Percentiles rank a stretch among this genome's conserved stretches.
Evolutionary conservation across 2,113 vertebrate species (phyloP).

Genomic region (Neoarius graeffei): DNA sequence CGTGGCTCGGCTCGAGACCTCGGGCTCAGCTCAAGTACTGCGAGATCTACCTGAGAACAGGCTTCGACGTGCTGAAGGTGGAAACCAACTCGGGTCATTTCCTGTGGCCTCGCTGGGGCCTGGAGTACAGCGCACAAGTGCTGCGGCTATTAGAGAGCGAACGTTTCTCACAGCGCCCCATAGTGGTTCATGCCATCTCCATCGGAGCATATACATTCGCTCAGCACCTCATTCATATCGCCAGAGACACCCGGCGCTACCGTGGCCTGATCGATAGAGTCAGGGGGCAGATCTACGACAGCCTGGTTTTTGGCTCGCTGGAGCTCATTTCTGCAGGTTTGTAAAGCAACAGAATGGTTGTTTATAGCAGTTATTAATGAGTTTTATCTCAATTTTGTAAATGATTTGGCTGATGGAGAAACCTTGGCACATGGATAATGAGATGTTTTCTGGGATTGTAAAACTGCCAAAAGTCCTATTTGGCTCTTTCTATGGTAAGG

Average conservation of each 20-base stretch:
- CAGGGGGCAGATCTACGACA: conserved; percentile 75
- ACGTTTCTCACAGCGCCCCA: conserved; percentile 59
- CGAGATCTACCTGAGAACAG: conserved; percentile 66
- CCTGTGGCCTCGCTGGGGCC: conserved; percentile 69
- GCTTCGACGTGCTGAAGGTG: conserved; percentile 68
- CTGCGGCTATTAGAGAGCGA: conserved; percentile 69
- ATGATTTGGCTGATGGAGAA: neutral
- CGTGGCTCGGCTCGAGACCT: conserved; percentile 68
- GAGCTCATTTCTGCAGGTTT: conserved; percentile 65
- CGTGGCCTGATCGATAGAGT: conserved; percentile 58
- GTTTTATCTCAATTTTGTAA: neutral
- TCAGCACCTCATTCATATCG: conserved; percentile 66
- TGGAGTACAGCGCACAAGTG: conserved; percentile 54
- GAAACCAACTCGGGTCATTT: conserved; percentile 68
- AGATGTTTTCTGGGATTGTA: neutral
- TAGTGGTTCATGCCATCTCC: conserved; percentile 74
- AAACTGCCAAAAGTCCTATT: too few relatives aligned
- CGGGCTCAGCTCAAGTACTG: conserved; percentile 67
- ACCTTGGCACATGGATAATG: neutral
- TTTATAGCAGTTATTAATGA: neutral
- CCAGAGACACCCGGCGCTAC: conserved; percentile 55
- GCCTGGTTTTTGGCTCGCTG: conserved; percentile 70
- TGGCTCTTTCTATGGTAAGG: too few relatives aligned
- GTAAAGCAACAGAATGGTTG: neutral
- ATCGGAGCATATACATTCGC: conserved; percentile 72